These are phyloP conservation scores for Cynopterus sphinx DNA, from an alignment of 2,797 vertebrate species.

Conservation along the genomic window DNA sequence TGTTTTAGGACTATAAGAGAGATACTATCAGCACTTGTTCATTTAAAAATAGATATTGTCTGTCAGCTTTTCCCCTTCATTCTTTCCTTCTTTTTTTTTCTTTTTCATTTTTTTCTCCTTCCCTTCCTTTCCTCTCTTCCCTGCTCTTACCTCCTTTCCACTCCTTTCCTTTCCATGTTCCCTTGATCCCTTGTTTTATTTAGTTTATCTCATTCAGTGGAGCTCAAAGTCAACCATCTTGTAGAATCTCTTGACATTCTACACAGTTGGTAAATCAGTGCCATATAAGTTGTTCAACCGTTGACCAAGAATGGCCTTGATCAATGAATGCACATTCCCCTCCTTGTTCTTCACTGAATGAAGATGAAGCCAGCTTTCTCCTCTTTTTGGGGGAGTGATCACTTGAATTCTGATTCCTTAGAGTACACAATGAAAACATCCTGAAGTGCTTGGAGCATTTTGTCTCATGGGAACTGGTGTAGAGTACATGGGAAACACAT, in stretches of 20 bases:
- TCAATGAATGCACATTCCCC: not conserved
- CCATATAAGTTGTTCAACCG: not conserved
- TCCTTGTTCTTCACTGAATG: not conserved
- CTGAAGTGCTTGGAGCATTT: not conserved
- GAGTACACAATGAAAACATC: not conserved
- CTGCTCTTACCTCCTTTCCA: not conserved
- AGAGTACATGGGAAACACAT: not conserved
- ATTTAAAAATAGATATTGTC: not conserved
- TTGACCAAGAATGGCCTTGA: not conserved
- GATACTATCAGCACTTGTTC: not conserved
- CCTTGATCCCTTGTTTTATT: not conserved
- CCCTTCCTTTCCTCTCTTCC: not conserved
- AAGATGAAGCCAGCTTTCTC: not conserved
- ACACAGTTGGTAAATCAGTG: not conserved
- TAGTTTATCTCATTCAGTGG: not conserved
- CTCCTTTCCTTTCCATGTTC: not conserved
- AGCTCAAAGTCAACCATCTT: not conserved
- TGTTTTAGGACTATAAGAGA: not conserved
- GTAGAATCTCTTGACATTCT: not conserved
- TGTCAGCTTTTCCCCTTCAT: not conserved
- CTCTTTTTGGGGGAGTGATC: not conserved
- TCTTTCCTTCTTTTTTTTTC: not conserved
- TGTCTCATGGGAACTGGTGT: not conserved
- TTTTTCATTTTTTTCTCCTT: too few species aligned
- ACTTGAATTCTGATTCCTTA: not conserved